Evolutionary conservation across 2,888 invertebrate genomes (phyloP), one percentile per base, ranked within the genome.

Genomic region (Spodoptera picta): DNA sequence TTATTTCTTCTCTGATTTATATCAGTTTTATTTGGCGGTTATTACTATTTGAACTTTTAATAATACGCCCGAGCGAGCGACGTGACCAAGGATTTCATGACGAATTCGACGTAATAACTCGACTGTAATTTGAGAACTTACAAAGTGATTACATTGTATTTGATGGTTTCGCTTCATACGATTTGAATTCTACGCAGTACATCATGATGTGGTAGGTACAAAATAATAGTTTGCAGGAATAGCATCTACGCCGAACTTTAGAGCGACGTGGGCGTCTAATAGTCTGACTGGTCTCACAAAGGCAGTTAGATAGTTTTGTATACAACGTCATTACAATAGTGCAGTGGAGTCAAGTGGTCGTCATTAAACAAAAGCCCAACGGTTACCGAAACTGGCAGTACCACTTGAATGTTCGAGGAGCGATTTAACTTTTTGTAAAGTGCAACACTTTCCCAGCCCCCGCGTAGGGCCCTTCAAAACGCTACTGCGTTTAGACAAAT

Each of bases 361-460:
- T 56, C 59, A 78, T 75, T 79, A 85, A 87, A 85, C 87, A 91
- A 88, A 84, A 87, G 84, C 66, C 72, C 80, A 81, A 83, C 83
- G 77, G 86, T 85, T 86, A 87, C 82, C 83, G 80, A 84, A 90
- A 85, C 77, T 83, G 79, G 73, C 76, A 77, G 64, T 74, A 68
- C 70, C 79, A 83, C 85, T 89, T 79, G 76, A 86, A 81, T 74
- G 81, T 76, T 87, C 81, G 84, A 87, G 83, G 77, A 89, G 86
- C 87, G 85, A 91, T 92, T 93, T 93, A 91, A 93, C 91, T 93
- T 92, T 92, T 92, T 90, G 86, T 91, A 91, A 93, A 94, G 92
- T 92, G 94, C 92, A 93, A 94, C 93, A 93, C 92, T 93, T 93
- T 94, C 93, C 93, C 94, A 92, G 91, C 90, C 89, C 88, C 82